Evolutionary conservation across 1,140 invertebrate species (phyloP), one percentile per base, ranked within the genome.

Genomic region (Tribolium castaneum): DNA sequence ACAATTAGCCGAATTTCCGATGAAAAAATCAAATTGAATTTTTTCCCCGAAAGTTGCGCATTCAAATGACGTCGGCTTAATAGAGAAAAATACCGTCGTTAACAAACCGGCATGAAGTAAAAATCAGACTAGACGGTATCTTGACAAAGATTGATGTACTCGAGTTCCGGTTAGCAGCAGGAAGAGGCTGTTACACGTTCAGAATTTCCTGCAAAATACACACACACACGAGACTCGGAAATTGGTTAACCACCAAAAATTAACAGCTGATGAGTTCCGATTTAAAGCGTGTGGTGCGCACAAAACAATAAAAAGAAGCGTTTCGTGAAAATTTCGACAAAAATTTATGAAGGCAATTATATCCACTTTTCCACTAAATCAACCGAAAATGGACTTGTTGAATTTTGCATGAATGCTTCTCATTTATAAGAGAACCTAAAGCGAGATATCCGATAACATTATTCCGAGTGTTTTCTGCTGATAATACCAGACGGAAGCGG

Each of bases 361-460:
- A 19, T 59, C 54, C 54, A 59, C 54, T 59, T 59, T 59, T 59
- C 54, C 54, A 59, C 54, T 59, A 30, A 59, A 59, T 59, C 54
- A 59, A 22, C 54, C n/a, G 51, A 59, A 59, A 59, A 59, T 25
- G 54, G 54, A 59, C 54, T 59, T 59, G 54, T 59, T 59, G 54
- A 59, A 59, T 59, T 59, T 59, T 59, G 54, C 54, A 59, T 59
- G 54, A 59, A 30, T 59, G 54, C 54, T 19, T 22, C 54, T 59
- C 54, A 59, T 59, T 59, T 59, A 59, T 59, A 59, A 59, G 39
- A 52, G 51, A 30, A 59, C 54, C 54, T 59, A 59, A 25, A 59
- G 54, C 19, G 54, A 59, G 54, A 59, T 59, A 59, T 59, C 54
- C 54, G 54, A 59, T 59, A 59, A 59, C 54, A 25, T 10, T 59